A percentile compares a stretch with the other conserved stretches of the same genome.
These are phyloP conservation scores for Sebastolobus altivelis DNA, from an alignment of 2,797 vertebrate genomes.

Conservation along the genomic window DNA sequence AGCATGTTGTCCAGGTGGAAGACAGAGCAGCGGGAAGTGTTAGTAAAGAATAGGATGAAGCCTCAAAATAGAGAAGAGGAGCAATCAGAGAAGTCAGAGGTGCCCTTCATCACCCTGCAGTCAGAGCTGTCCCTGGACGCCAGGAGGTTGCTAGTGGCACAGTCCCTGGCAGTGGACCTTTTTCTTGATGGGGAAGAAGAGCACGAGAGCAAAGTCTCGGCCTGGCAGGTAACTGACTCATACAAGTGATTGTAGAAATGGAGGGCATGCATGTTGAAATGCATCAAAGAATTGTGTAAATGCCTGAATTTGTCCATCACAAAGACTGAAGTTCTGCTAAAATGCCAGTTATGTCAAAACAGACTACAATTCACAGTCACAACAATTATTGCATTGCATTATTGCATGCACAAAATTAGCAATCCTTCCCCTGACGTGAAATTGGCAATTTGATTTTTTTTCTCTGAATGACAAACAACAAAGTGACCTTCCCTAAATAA, in stretches of 20 bases:
- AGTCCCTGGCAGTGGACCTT: conserved; percentile 90
- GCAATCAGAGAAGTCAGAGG: conserved; percentile 73
- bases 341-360: no score
- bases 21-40: conserved; percentile 58
- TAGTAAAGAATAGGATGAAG: conserved; percentile 15
- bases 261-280: neutral
- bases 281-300: neutral
- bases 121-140: conserved; percentile 88
- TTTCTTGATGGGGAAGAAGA: conserved; percentile 85
- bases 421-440: no score
- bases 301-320: neutral
- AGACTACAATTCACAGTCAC: no score
- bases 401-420: no score
- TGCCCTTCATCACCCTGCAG: conserved; percentile 88
- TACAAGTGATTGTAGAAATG: neutral
- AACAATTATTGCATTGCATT: no score
- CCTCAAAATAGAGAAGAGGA: conserved; percentile 51
- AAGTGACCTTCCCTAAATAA: neutral
- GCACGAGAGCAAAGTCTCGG: conserved; percentile 86
- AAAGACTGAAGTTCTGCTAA: neutral
- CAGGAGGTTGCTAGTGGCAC: conserved; percentile 90
- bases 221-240: conserved; percentile 89
- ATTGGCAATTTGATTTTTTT: neutral
- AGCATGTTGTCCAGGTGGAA: conserved; percentile 66
- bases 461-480: neutral